phyloP scores from a whole-genome alignment of 2,888 invertebrate genomes.

The Vandiemenella viatica region DNA sequence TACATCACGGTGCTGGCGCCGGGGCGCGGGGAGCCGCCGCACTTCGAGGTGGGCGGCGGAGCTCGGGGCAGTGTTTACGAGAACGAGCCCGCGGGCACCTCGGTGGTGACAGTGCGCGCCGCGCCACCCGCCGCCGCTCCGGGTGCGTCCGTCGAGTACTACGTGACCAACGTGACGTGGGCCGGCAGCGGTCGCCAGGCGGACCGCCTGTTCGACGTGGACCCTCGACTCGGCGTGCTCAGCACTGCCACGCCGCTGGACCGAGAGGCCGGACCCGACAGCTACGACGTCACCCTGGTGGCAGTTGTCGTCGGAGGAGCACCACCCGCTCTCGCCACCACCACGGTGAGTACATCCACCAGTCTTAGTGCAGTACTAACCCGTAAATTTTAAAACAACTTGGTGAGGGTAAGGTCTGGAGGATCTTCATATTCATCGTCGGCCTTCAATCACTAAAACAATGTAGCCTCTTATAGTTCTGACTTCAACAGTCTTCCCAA shows the following conservation, averaged over 20 bases:
- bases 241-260: conserved; percentile 72
- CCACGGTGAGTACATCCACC: conserved; percentile 62
- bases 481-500: too few relatives aligned
- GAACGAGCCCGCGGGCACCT: conserved; percentile 76
- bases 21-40: conserved; percentile 37
- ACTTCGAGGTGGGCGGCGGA: conserved; percentile 43
- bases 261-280: conserved; percentile 66
- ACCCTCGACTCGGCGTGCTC: conserved; percentile 73
- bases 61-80: conserved; percentile 71
- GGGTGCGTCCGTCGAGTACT: conserved; percentile 64
- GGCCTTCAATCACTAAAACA: too few relatives aligned
- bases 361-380: too few relatives aligned
- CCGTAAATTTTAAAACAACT: too few relatives aligned
- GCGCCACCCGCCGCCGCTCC: conserved; percentile 23
- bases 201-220: conserved; percentile 81
- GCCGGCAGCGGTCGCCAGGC: conserved; percentile 55
- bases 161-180: conserved; percentile 51
- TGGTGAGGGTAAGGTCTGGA: too few relatives aligned
- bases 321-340: conserved; percentile 54
- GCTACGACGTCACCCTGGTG: conserved; percentile 72
- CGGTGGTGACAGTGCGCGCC: conserved; percentile 60
- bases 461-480: too few relatives aligned
- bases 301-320: conserved; percentile 60
- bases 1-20: conserved; percentile 69
- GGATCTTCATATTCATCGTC: too few relatives aligned